phyloP scores from a whole-genome alignment of 1,140 invertebrate species.

The Caenorhabditis elegans region WBcel235 BX284604.4:4482501-4483000 shows the following conservation, averaged over 20 bases:
- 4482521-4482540: too few relatives aligned
- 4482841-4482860: too few relatives aligned
- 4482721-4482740: not conserved
- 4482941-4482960: not conserved
- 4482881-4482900: not conserved
- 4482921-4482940: not conserved
- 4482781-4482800: not conserved
- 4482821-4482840: too few relatives aligned
- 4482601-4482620: not conserved
- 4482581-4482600: not conserved
- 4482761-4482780: not conserved
- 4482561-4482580: not conserved
- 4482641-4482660: not conserved
- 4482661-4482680: not conserved
- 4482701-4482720: constrained; percentile 23
- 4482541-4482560: too few relatives aligned
- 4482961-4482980: constrained; percentile 34
- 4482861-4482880: not conserved
- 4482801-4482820: not conserved
- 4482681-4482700: constrained; percentile 21
- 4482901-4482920: not conserved
- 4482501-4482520: too few relatives aligned
- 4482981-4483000: constrained; percentile 30
- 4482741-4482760: not conserved
- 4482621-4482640: too few relatives aligned